A percentile compares a stretch with the other conserved stretches of the same genome.
Conservation (phyloP, 2,888 invertebrate genomes). For the Acronicta leporina region DNA sequence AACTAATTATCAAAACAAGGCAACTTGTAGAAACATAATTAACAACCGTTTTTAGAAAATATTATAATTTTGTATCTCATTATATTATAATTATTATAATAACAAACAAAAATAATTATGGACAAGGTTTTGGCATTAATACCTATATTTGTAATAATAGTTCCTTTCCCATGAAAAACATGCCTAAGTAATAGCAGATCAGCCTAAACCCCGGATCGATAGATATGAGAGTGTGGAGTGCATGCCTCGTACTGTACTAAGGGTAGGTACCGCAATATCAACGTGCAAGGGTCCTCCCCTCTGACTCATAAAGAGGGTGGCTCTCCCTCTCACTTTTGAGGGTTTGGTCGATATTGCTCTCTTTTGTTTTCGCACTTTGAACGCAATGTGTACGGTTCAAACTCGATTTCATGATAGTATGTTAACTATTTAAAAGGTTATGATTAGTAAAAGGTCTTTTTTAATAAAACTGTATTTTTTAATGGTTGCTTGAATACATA, state of each 20-base stretch:
- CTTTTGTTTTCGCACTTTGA: constrained; percentile 86
- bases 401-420: constrained; percentile 57
- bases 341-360: constrained; percentile 87
- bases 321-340: constrained; percentile 85
- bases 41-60: no score
- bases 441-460: constrained; percentile 6
- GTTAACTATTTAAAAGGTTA: constrained; percentile 52
- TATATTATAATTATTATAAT: no score
- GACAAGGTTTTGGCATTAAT: no score
- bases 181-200: constrained; percentile 49
- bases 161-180: constrained; percentile 5
- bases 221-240: constrained; percentile 77
- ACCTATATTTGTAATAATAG: background rate
- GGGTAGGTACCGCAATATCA: constrained; percentile 79
- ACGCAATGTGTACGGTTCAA: constrained; percentile 61
- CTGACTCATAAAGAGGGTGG: constrained; percentile 89
- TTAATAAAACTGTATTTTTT: background rate
- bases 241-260: constrained; percentile 74
- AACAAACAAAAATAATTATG: no score
- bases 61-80: no score
- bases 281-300: constrained; percentile 87
- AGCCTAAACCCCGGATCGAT: constrained; percentile 68
- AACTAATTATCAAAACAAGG: background rate
- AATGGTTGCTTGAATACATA: background rate
- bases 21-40: no score